Conservation (phyloP, 64 coral and sea anemone species). For the Montipora sp. region DNA sequence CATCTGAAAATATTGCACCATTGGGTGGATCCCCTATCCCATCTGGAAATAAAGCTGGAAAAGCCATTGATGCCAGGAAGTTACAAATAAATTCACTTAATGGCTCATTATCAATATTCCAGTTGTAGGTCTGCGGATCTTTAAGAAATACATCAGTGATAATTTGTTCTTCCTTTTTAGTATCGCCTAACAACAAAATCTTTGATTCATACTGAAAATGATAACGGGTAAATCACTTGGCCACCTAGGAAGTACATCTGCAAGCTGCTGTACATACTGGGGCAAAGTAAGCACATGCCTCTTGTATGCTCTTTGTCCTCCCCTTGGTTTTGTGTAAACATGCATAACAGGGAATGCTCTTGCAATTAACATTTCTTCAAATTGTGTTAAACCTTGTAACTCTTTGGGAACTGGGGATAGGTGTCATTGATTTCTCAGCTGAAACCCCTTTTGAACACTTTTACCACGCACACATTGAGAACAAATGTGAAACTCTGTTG, state of each 20-base stretch:
- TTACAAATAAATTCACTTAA: conserved; percentile 58
- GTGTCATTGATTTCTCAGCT: background rate
- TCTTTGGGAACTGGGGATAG: conserved; percentile 42
- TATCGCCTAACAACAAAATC: background rate
- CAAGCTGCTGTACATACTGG: background rate
- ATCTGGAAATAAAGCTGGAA: conserved; percentile 57
- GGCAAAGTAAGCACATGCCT: conserved; percentile 8
- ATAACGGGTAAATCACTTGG: conserved; percentile 52
- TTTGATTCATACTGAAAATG: background rate
- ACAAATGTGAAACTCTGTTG: background rate
- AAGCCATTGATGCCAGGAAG: conserved; percentile 36
- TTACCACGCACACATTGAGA: background rate
- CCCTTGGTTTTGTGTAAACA: conserved; percentile 49
- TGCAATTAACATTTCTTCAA: conserved; percentile 66
- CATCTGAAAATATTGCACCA: background rate
- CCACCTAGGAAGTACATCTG: conserved; percentile 34
- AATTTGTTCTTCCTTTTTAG: conserved; percentile 38
- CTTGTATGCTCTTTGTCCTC: conserved; percentile 57
- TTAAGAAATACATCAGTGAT: conserved; percentile 44
- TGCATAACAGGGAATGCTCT: conserved; percentile 51
- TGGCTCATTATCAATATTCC: conserved; percentile 36
- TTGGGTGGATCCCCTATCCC: conserved; percentile 43
- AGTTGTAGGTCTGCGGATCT: background rate
- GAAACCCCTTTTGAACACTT: too few species aligned
- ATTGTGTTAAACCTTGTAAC: conserved; percentile 39